Conservation (phyloP, 2,797 vertebrate genomes). For the Nyctibius grandis region DNA sequence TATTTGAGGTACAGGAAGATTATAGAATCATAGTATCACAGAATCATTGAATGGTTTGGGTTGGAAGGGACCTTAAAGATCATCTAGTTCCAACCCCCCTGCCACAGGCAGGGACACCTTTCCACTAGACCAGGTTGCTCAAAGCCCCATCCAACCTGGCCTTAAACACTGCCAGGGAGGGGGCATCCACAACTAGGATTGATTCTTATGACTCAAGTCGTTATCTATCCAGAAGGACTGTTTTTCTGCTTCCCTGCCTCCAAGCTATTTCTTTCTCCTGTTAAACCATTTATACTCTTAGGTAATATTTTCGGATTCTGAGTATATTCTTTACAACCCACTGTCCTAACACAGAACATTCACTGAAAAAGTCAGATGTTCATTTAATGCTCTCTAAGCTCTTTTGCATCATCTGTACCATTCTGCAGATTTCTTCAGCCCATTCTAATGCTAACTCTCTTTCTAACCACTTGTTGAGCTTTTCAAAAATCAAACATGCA, state of each 20-base stretch:
- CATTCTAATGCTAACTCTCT: neutral
- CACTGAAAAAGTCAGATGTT: neutral
- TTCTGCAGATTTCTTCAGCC: neutral
- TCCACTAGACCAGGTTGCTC: no score
- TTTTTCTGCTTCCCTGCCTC: neutral
- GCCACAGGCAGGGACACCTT: no score
- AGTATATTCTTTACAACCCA: neutral
- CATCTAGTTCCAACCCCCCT: no score
- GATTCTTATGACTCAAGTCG: neutral
- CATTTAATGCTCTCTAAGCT: neutral
- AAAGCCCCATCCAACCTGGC: no score
- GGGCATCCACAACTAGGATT: no score
- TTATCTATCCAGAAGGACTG: neutral
- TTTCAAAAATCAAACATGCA: neutral
- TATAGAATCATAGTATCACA: no score
- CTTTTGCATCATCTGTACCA: neutral
- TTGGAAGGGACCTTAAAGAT: no score
- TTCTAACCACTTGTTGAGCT: neutral
- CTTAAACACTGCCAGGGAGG: no score
- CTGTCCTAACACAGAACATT: neutral
- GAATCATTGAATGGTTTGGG: no score
- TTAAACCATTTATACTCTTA: neutral
- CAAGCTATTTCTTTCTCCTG: neutral
- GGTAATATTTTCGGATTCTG: neutral
- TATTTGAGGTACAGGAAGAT: neutral